A percentile compares a stretch with the other conserved stretches of the same genome.
phyloP scores from a whole-genome alignment of 2,888 invertebrate genomes.

The Lampropteryx suffumata region DNA sequence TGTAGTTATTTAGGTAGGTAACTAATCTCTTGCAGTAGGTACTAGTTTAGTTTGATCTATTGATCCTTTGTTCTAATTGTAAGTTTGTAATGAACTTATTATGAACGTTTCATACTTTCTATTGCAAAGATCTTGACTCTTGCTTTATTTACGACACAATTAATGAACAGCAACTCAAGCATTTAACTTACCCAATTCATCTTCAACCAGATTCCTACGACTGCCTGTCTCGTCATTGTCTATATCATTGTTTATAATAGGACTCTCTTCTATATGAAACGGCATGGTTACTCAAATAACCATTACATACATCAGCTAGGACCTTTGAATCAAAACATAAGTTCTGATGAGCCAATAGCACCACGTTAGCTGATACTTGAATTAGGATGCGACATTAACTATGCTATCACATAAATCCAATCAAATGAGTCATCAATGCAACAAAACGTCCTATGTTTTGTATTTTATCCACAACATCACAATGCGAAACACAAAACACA shows the following conservation, averaged over 20 bases:
- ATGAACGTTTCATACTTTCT: too few species aligned
- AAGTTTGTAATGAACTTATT: too few species aligned
- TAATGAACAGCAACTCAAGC: too few species aligned
- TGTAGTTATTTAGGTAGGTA: too few species aligned
- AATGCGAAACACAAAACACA: slow-evolving; percentile 11
- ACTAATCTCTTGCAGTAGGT: too few species aligned
- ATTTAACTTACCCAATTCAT: slow-evolving; percentile 53
- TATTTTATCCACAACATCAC: slow-evolving; percentile 2
- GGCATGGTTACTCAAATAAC: slow-evolving; percentile 60
- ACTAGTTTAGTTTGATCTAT: too few species aligned
- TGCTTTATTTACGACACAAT: too few species aligned
- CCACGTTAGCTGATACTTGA: too few species aligned
- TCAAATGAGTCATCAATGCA: slow-evolving; percentile 25
- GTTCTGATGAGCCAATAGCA: neutral
- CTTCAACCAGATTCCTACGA: slow-evolving; percentile 61
- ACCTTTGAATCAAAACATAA: neutral
- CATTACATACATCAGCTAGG: slow-evolving; percentile 32
- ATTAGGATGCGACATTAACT: neutral
- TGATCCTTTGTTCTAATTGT: too few species aligned
- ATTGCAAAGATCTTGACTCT: too few species aligned
- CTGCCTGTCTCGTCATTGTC: slow-evolving; percentile 70
- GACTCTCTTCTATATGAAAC: slow-evolving; percentile 67
- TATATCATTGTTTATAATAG: slow-evolving; percentile 72
- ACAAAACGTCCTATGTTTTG: slow-evolving; percentile 10
- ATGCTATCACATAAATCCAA: slow-evolving; percentile 10